Percentiles rank a stretch among this genome's conserved stretches.
Evolutionary conservation across 2,113 vertebrate species (phyloP).

Genomic region (Carollia perspicillata): DNA sequence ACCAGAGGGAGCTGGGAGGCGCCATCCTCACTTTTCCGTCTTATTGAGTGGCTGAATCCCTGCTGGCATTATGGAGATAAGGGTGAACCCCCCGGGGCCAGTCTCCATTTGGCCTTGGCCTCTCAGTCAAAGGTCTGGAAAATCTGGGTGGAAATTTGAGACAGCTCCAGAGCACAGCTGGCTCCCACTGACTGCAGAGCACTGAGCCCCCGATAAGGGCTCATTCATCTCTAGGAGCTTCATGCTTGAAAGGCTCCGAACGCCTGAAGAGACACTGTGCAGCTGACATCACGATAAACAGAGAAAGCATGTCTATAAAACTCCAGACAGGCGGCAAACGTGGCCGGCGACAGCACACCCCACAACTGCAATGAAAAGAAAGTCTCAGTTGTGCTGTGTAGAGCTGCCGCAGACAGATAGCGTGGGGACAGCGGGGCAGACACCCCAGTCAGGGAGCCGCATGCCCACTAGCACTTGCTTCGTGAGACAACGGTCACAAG

Average conservation of each 20-base stretch:
- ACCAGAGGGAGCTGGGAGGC: neutral
- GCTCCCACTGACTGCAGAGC: conserved; percentile 5
- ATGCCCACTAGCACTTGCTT: accelerated
- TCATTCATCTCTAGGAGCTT: conserved; percentile 52
- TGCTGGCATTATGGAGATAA: neutral
- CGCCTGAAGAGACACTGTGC: conserved; percentile 46
- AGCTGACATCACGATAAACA: conserved; percentile 59
- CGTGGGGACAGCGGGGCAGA: neutral
- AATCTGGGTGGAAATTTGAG: conserved; percentile 51
- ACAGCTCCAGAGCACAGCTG: conserved; percentile 1
- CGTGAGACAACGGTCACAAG: neutral
- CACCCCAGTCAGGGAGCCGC: neutral
- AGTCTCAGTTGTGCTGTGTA: neutral
- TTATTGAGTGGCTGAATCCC: neutral
- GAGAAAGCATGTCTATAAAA: conserved; percentile 52
- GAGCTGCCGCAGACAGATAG: neutral
- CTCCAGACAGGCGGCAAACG: conserved; percentile 20
- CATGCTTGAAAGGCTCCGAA: conserved; percentile 53
- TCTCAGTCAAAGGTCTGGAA: conserved; percentile 42
- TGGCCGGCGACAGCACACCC: neutral
- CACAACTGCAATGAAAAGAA: neutral
- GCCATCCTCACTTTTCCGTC: accelerated
- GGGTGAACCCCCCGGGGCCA: neutral
- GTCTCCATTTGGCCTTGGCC: neutral
- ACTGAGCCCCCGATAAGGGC: neutral